Evolutionary conservation across 2,888 invertebrate genomes (phyloP), one percentile per base, ranked within the genome.

Genomic region (Cistogaster globosa): DNA sequence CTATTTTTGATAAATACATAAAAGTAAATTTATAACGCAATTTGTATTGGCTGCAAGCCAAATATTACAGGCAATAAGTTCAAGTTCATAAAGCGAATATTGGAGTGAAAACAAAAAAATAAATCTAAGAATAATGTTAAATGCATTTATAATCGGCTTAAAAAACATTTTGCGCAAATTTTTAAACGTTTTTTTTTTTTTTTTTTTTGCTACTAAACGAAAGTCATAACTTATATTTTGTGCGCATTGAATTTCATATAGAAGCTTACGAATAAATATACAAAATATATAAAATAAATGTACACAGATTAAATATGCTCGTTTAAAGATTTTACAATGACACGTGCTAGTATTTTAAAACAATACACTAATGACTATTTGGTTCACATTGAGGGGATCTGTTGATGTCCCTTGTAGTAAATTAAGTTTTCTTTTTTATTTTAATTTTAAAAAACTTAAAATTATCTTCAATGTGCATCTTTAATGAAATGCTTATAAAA

Each of bases 1-100:
- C n/a, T n/a, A n/a, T n/a, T n/a, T n/a, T n/a, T n/a, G n/a, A 9
- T 11, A n/a, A 53, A 20, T 53, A 6, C 4, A 53, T 20, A 53
- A 20, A 18, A 57, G 45, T 42, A 58, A 20, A 26, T 22, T 32
- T 55, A 36, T 6, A 26, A 8, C 8, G 55, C 48, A 16, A 48
- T 48, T 51, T 60, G 16, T 58, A 57, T 68, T 84, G 84, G 84
- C 80, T 45, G 1, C 18, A 45, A 53, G 67, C 84, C 84, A 84
- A 84, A 53, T 79, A 57, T 60, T 65, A 16, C 48, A 67, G 53
- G 55, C 75, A 53, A 72, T 84, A 84, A 80, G 80, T 72, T 80
- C 76, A 84, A 84, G 84, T 68, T 76, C 72, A 65, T 62, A 51
- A 57, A 63, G 36, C 20, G 71, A 76, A 71, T 71, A 62, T 57